A percentile compares a stretch with the other conserved stretches of the same genome.
Evolutionary conservation across 2,113 vertebrate genomes (phyloP).

Genomic region (Arvicanthis niloticus): DNA sequence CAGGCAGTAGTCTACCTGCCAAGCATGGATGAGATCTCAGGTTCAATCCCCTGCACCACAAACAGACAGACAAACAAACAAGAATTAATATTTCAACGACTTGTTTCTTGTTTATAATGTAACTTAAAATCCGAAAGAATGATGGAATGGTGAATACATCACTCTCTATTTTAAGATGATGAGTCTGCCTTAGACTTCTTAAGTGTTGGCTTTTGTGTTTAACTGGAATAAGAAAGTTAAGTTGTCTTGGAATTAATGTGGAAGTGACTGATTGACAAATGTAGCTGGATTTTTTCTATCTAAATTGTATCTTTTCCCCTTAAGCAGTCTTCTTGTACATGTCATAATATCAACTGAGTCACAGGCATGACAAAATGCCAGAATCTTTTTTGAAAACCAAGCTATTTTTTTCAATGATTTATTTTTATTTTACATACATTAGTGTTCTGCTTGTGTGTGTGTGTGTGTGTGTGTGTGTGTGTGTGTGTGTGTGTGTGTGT

Average conservation of each 20-base stretch:
- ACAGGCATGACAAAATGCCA: background rate
- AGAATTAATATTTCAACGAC: background rate
- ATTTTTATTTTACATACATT: background rate
- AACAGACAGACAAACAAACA: background rate
- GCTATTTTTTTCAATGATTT: background rate
- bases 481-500: background rate
- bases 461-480: background rate
- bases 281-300: background rate
- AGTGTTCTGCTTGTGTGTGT: background rate
- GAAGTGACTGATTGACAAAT: background rate
- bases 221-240: background rate
- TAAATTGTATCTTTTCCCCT: background rate
- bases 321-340: background rate
- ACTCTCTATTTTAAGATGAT: background rate
- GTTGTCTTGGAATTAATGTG: background rate
- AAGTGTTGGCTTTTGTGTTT: background rate
- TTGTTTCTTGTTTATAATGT: constrained; percentile 55
- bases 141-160: background rate
- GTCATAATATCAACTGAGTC: background rate
- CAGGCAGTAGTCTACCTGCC: no score
- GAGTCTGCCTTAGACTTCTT: background rate
- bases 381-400: background rate
- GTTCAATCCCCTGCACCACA: background rate
- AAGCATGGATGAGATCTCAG: accelerated
- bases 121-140: constrained; percentile 35